Evolutionary conservation across 2,888 invertebrate genomes (phyloP).

Genomic region (Tortrix viridana): DNA sequence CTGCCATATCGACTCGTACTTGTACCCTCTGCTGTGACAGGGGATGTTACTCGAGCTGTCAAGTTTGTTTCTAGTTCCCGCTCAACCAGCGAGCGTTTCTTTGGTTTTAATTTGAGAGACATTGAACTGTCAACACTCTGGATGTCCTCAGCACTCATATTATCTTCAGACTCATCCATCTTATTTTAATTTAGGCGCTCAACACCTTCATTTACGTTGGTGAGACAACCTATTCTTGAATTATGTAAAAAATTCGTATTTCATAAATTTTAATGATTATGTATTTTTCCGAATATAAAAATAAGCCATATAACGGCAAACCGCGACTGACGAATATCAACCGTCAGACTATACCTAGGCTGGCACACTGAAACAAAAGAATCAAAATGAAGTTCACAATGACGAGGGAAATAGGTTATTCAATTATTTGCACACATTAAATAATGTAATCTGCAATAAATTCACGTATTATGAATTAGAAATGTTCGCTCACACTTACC

Average conservation of each 20-base stretch:
- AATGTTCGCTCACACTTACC: constrained; percentile 53
- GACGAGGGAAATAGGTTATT: constrained; percentile 69
- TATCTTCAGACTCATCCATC: constrained; percentile 75
- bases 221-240: constrained; percentile 56
- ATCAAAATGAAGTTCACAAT: constrained; percentile 77
- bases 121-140: constrained; percentile 50
- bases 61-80: constrained; percentile 75
- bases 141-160: constrained; percentile 60
- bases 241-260: constrained; percentile 47
- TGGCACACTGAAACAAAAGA: constrained; percentile 75
- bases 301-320: constrained; percentile 49
- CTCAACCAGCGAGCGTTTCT: constrained; percentile 73
- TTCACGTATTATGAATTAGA: constrained; percentile 58
- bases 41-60: constrained; percentile 70
- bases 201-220: constrained; percentile 44
- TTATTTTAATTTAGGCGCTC: constrained; percentile 41
- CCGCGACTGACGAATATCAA: constrained; percentile 49
- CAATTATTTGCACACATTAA: constrained; percentile 57
- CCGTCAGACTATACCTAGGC: constrained; percentile 49
- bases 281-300: constrained; percentile 43
- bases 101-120: constrained; percentile 61
- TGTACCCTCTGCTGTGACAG: constrained; percentile 55
- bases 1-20: constrained; percentile 85
- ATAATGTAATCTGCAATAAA: constrained; percentile 39
- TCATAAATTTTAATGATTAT: constrained; percentile 43